Base-by-base conservation (phyloP, 2,888 invertebrate genomes). In the Adelphocoris suturalis region DNA sequence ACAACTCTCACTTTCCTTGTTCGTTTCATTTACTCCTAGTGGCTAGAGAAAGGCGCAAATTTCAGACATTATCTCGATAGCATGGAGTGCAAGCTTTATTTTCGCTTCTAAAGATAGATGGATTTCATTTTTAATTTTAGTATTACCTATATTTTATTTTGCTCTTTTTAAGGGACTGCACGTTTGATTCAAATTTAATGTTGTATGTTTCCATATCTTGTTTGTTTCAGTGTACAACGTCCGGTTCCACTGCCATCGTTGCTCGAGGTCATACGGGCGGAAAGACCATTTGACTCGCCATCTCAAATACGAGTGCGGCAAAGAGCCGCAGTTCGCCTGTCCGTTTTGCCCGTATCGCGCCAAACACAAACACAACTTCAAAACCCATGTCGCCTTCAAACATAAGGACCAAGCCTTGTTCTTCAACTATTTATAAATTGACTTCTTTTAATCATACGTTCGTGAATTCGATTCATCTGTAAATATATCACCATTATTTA, bases 251-350 rank as follows among this genome's bases (percentile, higher is more conserved):
- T 91, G 92, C 61, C 86, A 86, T 86, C 91, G 92, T 9, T 93
- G 92, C 80, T 92, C 92, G n/a, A 91, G 92, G 47, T 92, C 92
- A 68, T 91, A 91, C 78, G 61, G 76, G 0, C 90, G 91, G 19
- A 91, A 90, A 87, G 91, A 90, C 61, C 91, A 91, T 61, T 85
- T 92, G 37, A 86, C 90, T 13, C 86, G 91, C 28, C 92, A 92
- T 82, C 47, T 75, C 75, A 86, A 86, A 27, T 75, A 61, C 37
- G 91, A 91, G 76, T 91, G 91, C 86, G 91, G 91, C 19, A 93
- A 93, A 23, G 91, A 90, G 68, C 91, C 91, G 4, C 90, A 90
- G 16, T 91, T 91, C 68, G 37, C 57, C 27, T 92, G 92, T 80
- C 90, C 90, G 0, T 87, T 86, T 47, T 92, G 92, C 16, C 90